Percentiles rank a stretch among this genome's conserved stretches.
Evolutionary conservation across 2,888 invertebrate species (phyloP).

Genomic region (Danaus chrysippus): DNA sequence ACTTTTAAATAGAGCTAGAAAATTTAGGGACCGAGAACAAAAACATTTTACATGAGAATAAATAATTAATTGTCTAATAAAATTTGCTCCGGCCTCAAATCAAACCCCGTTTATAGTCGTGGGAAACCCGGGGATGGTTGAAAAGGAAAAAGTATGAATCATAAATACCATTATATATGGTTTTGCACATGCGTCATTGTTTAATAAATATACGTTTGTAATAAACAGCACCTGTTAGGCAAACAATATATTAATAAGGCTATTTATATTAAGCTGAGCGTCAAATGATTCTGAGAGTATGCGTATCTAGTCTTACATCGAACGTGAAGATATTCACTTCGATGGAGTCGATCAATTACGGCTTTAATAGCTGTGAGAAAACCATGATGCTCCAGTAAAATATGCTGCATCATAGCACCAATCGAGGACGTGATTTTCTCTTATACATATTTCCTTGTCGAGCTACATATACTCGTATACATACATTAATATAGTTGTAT

Average conservation of each 20-base stretch:
- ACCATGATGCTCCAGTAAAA: too few species aligned
- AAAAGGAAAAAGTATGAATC: conserved; percentile 53
- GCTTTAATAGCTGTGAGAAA: too few species aligned
- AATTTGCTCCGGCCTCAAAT: conserved; percentile 44
- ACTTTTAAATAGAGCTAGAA: too few species aligned
- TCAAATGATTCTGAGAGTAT: conserved; percentile 19
- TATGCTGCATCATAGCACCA: too few species aligned
- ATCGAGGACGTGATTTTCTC: neutral
- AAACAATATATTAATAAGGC: conserved; percentile 25
- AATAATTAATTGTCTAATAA: conserved; percentile 19
- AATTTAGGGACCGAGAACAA: too few species aligned
- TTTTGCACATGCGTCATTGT: conserved; percentile 34
- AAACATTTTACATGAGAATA: conserved; percentile 9
- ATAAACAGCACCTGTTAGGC: conserved; percentile 17
- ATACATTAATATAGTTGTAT: conserved; percentile 6
- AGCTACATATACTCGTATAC: too few species aligned
- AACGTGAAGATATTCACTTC: conserved; percentile 14
- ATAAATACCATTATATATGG: conserved; percentile 37
- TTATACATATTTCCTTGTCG: neutral
- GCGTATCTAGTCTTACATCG: conserved; percentile 14
- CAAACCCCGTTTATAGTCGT: conserved; percentile 44
- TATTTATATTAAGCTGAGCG: conserved; percentile 26
- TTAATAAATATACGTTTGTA: conserved; percentile 24
- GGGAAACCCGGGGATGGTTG: conserved; percentile 47
- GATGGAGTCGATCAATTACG: conserved; percentile 7